These are phyloP conservation scores for Nerophis ophidion DNA, from an alignment of 2,113 vertebrate species.

Conservation along the genomic window DNA sequence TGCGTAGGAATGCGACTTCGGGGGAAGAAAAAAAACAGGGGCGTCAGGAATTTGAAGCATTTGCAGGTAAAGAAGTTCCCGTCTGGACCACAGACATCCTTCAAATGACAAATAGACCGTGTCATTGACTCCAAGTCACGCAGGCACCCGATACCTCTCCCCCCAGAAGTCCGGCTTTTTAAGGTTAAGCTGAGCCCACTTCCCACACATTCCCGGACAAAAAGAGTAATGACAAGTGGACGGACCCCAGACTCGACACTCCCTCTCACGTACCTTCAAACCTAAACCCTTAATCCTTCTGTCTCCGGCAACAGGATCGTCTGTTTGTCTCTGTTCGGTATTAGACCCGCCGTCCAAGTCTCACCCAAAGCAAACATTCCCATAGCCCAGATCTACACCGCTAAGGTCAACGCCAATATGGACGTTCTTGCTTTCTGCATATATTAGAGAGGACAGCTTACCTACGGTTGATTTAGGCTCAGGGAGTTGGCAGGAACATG, in stretches of 20 bases:
- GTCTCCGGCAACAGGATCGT: conserved; percentile 38
- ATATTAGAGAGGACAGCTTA: conserved; percentile 32
- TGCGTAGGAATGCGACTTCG: conserved; percentile 39
- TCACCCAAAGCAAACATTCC: conserved; percentile 38
- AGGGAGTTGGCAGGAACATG: conserved; percentile 1
- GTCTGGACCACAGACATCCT: conserved; percentile 47
- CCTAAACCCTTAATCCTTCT: conserved; percentile 48
- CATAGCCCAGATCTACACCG: conserved; percentile 13
- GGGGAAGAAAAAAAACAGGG: neutral
- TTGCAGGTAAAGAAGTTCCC: conserved; percentile 15
- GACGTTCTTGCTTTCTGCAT: conserved; percentile 25
- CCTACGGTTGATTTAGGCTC: conserved; percentile 30
- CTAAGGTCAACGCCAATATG: conserved; percentile 32
- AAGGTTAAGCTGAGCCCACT: conserved; percentile 39
- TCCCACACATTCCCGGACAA: conserved; percentile 34
- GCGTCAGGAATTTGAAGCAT: conserved; percentile 36
- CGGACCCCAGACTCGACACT: conserved; percentile 37
- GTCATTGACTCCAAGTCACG: conserved; percentile 36
- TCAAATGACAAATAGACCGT: conserved; percentile 19
- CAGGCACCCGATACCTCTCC: conserved; percentile 15
- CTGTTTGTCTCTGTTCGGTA: conserved; percentile 39
- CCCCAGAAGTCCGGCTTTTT: conserved; percentile 14
- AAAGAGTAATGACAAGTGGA: conserved; percentile 41
- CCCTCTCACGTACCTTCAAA: conserved; percentile 31
- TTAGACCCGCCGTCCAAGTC: conserved; percentile 35